Percentiles rank a stretch among this genome's conserved stretches.
phyloP scores from a whole-genome alignment of 2,113 vertebrate species.

The Donacobius atricapilla region DNA sequence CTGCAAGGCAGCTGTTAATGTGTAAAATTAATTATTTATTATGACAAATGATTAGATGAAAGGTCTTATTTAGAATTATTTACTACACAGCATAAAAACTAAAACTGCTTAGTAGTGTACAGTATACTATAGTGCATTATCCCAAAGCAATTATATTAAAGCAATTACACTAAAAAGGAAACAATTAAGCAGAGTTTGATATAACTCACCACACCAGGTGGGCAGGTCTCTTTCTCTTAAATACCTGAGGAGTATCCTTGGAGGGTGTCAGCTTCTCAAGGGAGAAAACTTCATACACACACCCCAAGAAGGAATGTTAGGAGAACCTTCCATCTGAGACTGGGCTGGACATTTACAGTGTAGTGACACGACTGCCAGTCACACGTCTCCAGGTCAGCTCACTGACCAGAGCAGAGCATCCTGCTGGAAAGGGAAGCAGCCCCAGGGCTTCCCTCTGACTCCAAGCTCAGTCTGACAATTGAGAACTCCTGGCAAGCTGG shows the following conservation, averaged over 20 bases:
- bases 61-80: neutral
- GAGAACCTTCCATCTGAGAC: rapidly evolving
- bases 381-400: neutral
- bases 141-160: neutral
- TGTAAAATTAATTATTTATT: neutral
- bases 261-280: neutral
- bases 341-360: rapidly evolving
- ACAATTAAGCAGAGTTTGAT: neutral
- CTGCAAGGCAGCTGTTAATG: neutral
- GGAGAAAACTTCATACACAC: neutral
- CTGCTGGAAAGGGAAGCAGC: neutral
- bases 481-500: neutral
- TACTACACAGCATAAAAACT: neutral
- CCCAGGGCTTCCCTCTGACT: neutral
- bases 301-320: neutral
- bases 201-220: neutral
- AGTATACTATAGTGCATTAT: rapidly evolving
- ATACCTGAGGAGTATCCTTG: neutral
- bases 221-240: neutral
- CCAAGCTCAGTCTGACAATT: neutral
- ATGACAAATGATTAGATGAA: neutral
- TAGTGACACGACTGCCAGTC: neutral
- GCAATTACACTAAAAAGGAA: neutral
- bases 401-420: neutral
- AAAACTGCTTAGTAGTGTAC: neutral